phyloP scores from a whole-genome alignment of 2,797 vertebrate species.

The Huso huso region DNA sequence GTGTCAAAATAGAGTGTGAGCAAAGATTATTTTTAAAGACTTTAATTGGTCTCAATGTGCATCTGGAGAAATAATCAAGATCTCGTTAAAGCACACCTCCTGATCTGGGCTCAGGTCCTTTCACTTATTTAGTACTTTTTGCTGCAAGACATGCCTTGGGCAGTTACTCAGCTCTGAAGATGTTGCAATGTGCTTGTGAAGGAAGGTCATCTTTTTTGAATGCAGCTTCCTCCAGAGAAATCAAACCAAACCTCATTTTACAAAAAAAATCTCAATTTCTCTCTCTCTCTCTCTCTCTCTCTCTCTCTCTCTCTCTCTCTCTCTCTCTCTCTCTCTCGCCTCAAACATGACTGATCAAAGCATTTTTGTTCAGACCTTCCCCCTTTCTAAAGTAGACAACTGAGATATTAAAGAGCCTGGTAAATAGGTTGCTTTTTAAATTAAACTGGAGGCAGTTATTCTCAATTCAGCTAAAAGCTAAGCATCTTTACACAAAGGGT shows the following conservation, averaged over 20 bases:
- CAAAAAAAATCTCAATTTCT: slow-evolving; percentile 30
- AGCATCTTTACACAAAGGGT: background rate
- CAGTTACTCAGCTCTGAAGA: slow-evolving; percentile 27
- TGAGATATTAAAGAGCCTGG: background rate
- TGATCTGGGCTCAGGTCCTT: slow-evolving; percentile 10
- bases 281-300: slow-evolving; percentile 10
- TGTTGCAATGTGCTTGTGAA: slow-evolving; percentile 23
- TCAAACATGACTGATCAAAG: slow-evolving; percentile 52
- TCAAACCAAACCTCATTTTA: slow-evolving; percentile 56
- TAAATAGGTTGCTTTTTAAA: background rate
- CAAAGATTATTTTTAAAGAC: too few species aligned
- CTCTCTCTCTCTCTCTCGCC: slow-evolving; percentile 16
- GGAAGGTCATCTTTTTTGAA: slow-evolving; percentile 20
- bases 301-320: slow-evolving; percentile 38
- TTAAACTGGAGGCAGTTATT: background rate
- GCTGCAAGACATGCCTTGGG: slow-evolving; percentile 26
- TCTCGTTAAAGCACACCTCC: background rate
- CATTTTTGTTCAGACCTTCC: slow-evolving; percentile 32
- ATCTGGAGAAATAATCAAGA: background rate
- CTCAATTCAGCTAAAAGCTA: background rate
- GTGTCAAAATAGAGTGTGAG: too few species aligned
- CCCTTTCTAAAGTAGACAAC: slow-evolving; percentile 35
- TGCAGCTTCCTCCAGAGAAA: slow-evolving; percentile 50
- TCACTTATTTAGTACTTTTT: slow-evolving; percentile 26
- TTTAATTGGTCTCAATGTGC: too few species aligned